Evolutionary conservation across 2,113 vertebrate genomes (phyloP), one percentile per base, ranked within the genome.

Genomic region (Protomyctophum bolini): DNA sequence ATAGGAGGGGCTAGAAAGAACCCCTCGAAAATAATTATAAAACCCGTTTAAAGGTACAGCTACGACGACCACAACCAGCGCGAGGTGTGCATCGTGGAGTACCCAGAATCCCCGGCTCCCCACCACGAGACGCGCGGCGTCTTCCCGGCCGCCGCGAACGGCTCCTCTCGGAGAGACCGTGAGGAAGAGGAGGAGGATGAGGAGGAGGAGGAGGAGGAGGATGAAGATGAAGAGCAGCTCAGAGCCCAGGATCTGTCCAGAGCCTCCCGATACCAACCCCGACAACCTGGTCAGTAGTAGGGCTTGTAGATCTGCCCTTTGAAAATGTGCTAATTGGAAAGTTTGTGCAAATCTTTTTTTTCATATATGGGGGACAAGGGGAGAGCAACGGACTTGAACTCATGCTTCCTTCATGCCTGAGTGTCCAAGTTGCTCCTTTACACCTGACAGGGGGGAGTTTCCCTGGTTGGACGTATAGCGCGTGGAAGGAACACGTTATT

Each of bases 31-130:
- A 21, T 21, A 21, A 21, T 21, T 54, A 10, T 54, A 21, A 57
- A 21, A 2, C 55, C 1, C 8, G 9, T 5, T 11, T 46, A 15
- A 45, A 95, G 94, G 48, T 93, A 91, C 73, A 86, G 84, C 47
- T 89, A 87, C 0, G 89, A 92, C 8, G 79, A 77, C 76, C 77
- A 81, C 41, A 85, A 71, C 85, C 68, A 82, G 45, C 1, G 74
- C 15, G 84, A 86, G 81, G 63, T 77, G 12, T 69, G 84, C 2
- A 75, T 84, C 59, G 57, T 77, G 0, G 81, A 89, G 63, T 91
- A 87, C 46, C 76, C 85, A 0, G 85, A 88, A 50, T 83, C 89
- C 14, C 85, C 80, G 0, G 59, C 46, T 0, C 62, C 58, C 0
- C 1, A 21, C 0, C 1, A 21, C 21, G 14, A 0, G 4, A 57